A percentile compares a stretch with the other conserved stretches of the same genome.
These are phyloP conservation scores for Oncorhynchus clarkii DNA, from an alignment of 2,113 vertebrate species.

Conservation along the genomic window DNA sequence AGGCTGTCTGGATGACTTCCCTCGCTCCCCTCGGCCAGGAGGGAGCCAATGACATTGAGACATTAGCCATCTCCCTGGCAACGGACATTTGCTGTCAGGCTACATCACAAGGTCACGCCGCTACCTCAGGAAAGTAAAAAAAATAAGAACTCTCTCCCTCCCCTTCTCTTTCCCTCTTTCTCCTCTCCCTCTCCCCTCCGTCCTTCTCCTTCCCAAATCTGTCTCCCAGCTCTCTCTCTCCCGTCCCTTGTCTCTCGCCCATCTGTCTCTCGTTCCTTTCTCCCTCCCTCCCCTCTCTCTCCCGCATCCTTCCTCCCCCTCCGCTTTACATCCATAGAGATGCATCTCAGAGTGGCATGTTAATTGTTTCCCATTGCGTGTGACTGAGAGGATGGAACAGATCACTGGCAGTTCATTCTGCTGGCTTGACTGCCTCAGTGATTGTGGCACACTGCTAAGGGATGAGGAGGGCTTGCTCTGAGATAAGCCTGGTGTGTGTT, in stretches of 20 bases:
- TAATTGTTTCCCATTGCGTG: neutral
- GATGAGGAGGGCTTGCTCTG: too few relatives aligned
- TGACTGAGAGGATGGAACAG: neutral
- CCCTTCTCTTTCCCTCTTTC: neutral
- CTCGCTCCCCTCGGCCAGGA: conserved; percentile 44
- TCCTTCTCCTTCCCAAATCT: neutral
- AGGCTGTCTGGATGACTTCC: neutral
- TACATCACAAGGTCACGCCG: conserved; percentile 43
- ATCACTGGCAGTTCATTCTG: neutral
- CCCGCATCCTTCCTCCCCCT: neutral
- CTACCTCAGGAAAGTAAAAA: conserved; percentile 38
- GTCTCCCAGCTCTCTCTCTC: neutral
- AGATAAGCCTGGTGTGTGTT: too few relatives aligned
- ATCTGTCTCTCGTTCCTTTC: neutral
- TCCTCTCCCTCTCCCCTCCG: neutral
- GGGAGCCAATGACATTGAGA: conserved; percentile 64
- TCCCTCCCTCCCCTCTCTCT: neutral
- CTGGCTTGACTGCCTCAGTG: neutral
- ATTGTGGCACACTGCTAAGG: neutral
- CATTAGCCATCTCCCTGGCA: conserved; percentile 71
- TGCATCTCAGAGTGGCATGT: neutral
- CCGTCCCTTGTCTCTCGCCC: neutral
- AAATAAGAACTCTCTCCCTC: conserved; percentile 1
- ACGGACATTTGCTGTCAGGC: conserved; percentile 52
- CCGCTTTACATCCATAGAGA: neutral